A percentile compares a stretch with the other conserved stretches of the same genome.
Conservation (phyloP, 2,888 invertebrate genomes). For the Carcina quercana region DNA sequence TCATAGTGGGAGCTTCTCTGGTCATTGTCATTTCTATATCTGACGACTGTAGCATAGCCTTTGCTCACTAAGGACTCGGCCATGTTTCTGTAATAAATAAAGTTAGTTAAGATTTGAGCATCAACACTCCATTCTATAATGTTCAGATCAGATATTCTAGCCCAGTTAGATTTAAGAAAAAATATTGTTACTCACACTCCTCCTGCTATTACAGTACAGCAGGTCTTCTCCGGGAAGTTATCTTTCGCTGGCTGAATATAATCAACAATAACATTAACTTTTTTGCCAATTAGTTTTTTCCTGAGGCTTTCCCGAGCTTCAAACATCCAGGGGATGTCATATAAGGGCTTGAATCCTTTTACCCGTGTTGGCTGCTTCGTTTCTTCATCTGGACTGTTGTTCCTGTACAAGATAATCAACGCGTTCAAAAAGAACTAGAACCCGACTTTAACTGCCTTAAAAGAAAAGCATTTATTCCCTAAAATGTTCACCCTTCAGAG, state of each 20-base stretch:
- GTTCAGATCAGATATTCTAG: too few species aligned
- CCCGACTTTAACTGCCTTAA: too few species aligned
- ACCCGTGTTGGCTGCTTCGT: conserved; percentile 79
- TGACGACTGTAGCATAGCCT: conserved; percentile 94
- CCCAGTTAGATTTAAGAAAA: too few species aligned
- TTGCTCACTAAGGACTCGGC: conserved; percentile 95
- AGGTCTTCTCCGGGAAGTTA: conserved; percentile 94
- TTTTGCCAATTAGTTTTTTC: conserved; percentile 96
- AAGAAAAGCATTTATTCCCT: too few species aligned
- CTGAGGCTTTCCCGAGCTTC: conserved; percentile 98
- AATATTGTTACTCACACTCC: conserved; percentile 49
- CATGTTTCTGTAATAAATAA: conserved; percentile 79
- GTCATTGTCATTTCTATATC: conserved; percentile 96
- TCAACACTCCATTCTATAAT: too few species aligned
- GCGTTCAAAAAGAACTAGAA: too few species aligned
- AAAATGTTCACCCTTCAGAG: too few species aligned
- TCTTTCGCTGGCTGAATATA: conserved; percentile 97
- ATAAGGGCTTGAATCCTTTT: conserved; percentile 90
- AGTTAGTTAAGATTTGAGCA: background rate
- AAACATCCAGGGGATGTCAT: conserved; percentile 99
- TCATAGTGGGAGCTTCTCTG: conserved; percentile 96
- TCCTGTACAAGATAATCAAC: too few species aligned
- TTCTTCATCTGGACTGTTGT: conserved; percentile 77
- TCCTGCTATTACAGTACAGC: conserved; percentile 92
- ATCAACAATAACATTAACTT: conserved; percentile 93